Evolutionary conservation across 2,888 invertebrate genomes (phyloP).

Genomic region (Electrophaes corylata): DNA sequence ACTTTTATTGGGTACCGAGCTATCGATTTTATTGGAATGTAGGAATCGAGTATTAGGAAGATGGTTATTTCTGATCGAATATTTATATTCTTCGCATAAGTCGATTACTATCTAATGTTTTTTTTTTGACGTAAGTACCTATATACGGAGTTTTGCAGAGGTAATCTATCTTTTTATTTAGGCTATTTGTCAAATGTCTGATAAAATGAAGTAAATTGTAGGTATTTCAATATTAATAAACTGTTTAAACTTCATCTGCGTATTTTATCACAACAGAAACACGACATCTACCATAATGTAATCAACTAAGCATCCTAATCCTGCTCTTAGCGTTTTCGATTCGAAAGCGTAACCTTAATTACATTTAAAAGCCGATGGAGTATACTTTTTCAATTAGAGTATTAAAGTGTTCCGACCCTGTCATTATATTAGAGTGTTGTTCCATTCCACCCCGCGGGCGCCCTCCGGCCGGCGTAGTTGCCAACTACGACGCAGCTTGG

Average conservation of each 20-base stretch:
- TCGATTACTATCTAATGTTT: background rate
- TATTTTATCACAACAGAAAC: conserved; percentile 11
- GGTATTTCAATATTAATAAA: too few relatives aligned
- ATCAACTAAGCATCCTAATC: conserved; percentile 31
- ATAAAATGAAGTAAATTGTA: too few relatives aligned
- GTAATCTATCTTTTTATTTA: too few relatives aligned
- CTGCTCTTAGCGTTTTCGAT: conserved; percentile 47
- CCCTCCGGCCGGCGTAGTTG: conserved; percentile 48
- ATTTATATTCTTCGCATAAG: background rate
- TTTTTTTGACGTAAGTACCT: background rate
- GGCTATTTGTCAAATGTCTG: too few relatives aligned
- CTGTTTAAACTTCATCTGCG: background rate
- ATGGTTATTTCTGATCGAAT: conserved; percentile 4
- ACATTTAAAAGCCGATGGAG: conserved; percentile 77
- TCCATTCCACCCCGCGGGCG: conserved; percentile 73
- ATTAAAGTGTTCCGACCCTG: conserved; percentile 83
- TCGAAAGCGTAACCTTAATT: conserved; percentile 68
- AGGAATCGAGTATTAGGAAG: conserved; percentile 18
- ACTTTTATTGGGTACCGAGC: conserved; percentile 53
- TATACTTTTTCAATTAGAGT: conserved; percentile 83
- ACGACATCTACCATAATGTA: conserved; percentile 14
- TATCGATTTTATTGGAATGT: conserved; percentile 47
- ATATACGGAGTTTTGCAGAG: background rate
- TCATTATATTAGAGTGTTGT: conserved; percentile 84
- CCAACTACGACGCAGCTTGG: conserved; percentile 36